Evolutionary conservation across 2,113 vertebrate species (phyloP).

Genomic region (Planiliza haematocheilus): DNA sequence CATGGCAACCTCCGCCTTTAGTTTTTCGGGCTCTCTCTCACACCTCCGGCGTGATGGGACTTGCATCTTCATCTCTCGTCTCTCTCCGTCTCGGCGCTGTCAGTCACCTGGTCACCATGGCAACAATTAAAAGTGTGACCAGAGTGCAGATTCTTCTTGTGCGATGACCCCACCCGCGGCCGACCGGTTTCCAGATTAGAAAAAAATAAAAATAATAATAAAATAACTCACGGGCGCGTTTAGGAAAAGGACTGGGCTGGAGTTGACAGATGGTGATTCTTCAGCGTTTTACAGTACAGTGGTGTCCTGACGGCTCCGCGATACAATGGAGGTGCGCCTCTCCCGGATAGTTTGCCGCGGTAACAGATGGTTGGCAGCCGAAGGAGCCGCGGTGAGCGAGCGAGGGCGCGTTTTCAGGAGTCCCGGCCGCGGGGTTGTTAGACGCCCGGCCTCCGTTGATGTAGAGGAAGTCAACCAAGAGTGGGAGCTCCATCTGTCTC

Average conservation of each 20-base stretch:
- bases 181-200: neutral
- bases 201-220: neutral
- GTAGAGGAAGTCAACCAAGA: conserved; percentile 65
- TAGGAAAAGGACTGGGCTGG: conserved; percentile 14
- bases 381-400: conserved; percentile 43
- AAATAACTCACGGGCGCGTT: neutral
- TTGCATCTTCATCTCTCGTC: conserved; percentile 14
- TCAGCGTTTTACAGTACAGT: conserved; percentile 55
- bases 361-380: conserved; percentile 71
- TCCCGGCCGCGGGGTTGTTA: conserved; percentile 52
- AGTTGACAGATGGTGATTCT: conserved; percentile 64
- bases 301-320: conserved; percentile 58
- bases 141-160: neutral
- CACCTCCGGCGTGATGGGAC: conserved; percentile 5
- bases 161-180: neutral
- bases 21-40: neutral
- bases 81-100: conserved; percentile 10
- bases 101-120: conserved; percentile 40
- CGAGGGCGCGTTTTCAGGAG: conserved; percentile 35
- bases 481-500: conserved; percentile 76
- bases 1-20: neutral
- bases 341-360: conserved; percentile 52
- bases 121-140: neutral
- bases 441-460: conserved; percentile 43
- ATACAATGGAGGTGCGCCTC: conserved; percentile 49